Evolutionary conservation across 2,113 vertebrate genomes (phyloP), one percentile per base, ranked within the genome.

Genomic region (Oxygymnocypris stewartii): DNA sequence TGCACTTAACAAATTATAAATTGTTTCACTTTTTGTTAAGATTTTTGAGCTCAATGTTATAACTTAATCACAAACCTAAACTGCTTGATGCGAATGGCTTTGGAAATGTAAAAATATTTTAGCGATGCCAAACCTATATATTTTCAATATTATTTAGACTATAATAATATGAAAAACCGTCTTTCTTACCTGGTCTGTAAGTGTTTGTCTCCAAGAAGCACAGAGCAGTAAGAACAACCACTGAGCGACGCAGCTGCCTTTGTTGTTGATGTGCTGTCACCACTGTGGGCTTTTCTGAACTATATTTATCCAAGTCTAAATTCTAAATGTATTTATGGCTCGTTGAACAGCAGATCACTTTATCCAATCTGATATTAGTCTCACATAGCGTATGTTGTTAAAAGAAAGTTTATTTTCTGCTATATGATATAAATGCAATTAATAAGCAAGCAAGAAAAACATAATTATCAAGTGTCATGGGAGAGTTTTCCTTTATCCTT

Each of bases 241-340:
- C 54, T 16, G 40, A 49, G 79, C 16, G 14, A 31, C 1, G 4
- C 31, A 78, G 28, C 42, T 76, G 90, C 90, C 93, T 92, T 90
- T 91, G 87, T 78, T 20, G 87, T 74, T 74, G 79, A 37, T 18
- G 28, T 69, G 76, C 89, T 88, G 78, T 49, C 54, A 82, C 74
- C 65, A 74, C 90, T 91, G 90, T 91, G 91, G 89, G 90, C 87
- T 89, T 90, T 90, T 90, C 91, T 74, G 88, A 44, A n/a, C 91
- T 90, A 90, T 93, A 94, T 94, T 92, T 92, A 93, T 92, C 31
- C 59, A 76, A 87, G 86, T 89, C 89, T 86, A 77, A 87, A 59
- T 59, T 89, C 89, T 86, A 77, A 78, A 25, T 18, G 87, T 92
- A 90, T 93, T 92, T 92, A 90, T 90, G 86, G 79, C 81, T 74